Conservation (phyloP, 2,888 invertebrate species). For the Arge pagana region DNA sequence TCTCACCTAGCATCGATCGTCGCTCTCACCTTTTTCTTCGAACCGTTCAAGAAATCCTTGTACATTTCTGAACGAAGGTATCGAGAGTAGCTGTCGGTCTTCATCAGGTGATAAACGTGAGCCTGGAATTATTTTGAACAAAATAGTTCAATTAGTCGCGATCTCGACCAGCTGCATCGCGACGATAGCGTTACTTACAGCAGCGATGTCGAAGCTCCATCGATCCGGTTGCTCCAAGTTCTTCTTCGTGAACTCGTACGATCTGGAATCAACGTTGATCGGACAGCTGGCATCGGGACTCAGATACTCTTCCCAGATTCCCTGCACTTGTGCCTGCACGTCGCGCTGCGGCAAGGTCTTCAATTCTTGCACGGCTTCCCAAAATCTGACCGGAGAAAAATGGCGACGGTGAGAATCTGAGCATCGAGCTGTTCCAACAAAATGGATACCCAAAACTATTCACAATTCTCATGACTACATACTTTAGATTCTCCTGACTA, state of each 20-base stretch:
- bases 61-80: slow-evolving; percentile 98
- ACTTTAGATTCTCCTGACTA: slow-evolving; percentile 98
- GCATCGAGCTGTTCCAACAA: background rate
- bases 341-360: slow-evolving; percentile 86
- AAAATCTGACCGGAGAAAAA: slow-evolving; percentile 70
- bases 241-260: slow-evolving; percentile 81
- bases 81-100: slow-evolving; percentile 97
- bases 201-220: slow-evolving; percentile 97
- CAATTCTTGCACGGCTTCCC: slow-evolving; percentile 92
- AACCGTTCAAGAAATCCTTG: slow-evolving; percentile 93
- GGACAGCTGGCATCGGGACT: slow-evolving; percentile 94
- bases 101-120: slow-evolving; percentile 99
- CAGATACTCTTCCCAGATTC: slow-evolving; percentile 93
- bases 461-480: slow-evolving; percentile 49
- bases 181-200: slow-evolving; percentile 65
- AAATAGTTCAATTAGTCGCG: no score
- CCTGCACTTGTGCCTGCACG: slow-evolving; percentile 79
- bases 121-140: no score
- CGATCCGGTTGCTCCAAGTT: slow-evolving; percentile 84
- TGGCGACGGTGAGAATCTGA: background rate
- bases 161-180: no score
- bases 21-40: slow-evolving; percentile 88
- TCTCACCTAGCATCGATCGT: slow-evolving; percentile 26
- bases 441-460: background rate
- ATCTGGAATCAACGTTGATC: slow-evolving; percentile 95